phyloP scores from a whole-genome alignment of 2,888 invertebrate genomes.

The Torymus tubicola region DNA sequence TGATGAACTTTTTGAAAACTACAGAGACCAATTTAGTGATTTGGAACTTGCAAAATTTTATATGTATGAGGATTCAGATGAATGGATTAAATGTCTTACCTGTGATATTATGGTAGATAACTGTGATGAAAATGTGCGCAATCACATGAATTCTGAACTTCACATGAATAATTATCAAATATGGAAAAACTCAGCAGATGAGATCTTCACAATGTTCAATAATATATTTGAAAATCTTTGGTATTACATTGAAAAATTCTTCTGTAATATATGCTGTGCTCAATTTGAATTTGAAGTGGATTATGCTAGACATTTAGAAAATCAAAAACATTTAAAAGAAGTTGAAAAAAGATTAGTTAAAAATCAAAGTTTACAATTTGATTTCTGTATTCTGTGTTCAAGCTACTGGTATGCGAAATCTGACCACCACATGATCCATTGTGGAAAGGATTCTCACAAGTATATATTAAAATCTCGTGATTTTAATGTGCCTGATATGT shows the following conservation, averaged over 20 bases:
- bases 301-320: slow-evolving; percentile 63
- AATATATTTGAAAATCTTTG: slow-evolving; percentile 57
- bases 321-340: slow-evolving; percentile 45
- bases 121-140: slow-evolving; percentile 43
- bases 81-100: slow-evolving; percentile 59
- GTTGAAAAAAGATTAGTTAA: slow-evolving; percentile 32
- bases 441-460: slow-evolving; percentile 60
- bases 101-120: slow-evolving; percentile 60
- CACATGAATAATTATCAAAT: slow-evolving; percentile 37
- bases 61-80: slow-evolving; percentile 60
- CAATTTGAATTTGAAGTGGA: slow-evolving; percentile 56
- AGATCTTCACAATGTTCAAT: slow-evolving; percentile 41
- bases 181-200: slow-evolving; percentile 46
- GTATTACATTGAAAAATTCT: slow-evolving; percentile 63
- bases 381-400: slow-evolving; percentile 65
- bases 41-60: slow-evolving; percentile 61
- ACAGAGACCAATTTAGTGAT: slow-evolving; percentile 62
- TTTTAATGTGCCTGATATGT: slow-evolving; percentile 59
- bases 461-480: slow-evolving; percentile 63
- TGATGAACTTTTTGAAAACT: slow-evolving; percentile 52
- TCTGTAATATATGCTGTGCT: slow-evolving; percentile 59
- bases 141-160: slow-evolving; percentile 54
- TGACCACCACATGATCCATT: slow-evolving; percentile 61
- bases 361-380: slow-evolving; percentile 39
- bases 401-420: slow-evolving; percentile 62